These are phyloP conservation scores for Cotesia typhae DNA, from an alignment of 1,140 invertebrate species.

Conservation along the genomic window DNA sequence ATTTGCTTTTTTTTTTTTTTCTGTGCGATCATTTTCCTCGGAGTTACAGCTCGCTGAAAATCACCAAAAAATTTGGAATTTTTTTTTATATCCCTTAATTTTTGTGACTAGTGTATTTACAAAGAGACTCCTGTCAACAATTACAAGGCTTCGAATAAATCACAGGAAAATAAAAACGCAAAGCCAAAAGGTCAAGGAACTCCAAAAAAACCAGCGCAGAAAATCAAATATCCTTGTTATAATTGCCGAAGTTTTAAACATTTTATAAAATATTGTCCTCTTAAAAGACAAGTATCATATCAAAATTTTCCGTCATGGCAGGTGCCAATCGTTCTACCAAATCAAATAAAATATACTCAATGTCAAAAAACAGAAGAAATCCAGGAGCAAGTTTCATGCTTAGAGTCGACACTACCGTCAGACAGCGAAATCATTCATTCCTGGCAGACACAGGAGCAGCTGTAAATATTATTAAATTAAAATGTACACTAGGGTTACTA, in stretches of 20 bases:
- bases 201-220: background rate
- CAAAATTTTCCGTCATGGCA: slow-evolving; percentile 16
- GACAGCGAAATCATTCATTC: too few species aligned
- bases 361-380: slow-evolving; percentile 17
- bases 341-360: background rate
- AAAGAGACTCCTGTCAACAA: slow-evolving; percentile 12
- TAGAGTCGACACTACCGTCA: slow-evolving; percentile 9
- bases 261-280: too few species aligned
- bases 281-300: background rate
- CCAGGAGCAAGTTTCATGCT: slow-evolving; percentile 28
- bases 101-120: too few species aligned
- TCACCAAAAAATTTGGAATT: too few species aligned
- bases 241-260: slow-evolving; percentile 9
- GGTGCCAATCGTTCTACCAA: background rate
- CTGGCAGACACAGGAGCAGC: too few species aligned
- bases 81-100: too few species aligned
- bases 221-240: background rate
- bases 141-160: background rate
- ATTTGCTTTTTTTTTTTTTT: too few species aligned
- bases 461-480: slow-evolving; percentile 18
- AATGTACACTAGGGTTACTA: slow-evolving; percentile 5
- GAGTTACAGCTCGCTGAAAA: too few species aligned
- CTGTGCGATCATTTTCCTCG: too few species aligned
- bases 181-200: background rate
- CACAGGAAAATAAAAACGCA: background rate